Base-by-base conservation (phyloP, 2,888 invertebrate species). In the Pammene aurita region DNA sequence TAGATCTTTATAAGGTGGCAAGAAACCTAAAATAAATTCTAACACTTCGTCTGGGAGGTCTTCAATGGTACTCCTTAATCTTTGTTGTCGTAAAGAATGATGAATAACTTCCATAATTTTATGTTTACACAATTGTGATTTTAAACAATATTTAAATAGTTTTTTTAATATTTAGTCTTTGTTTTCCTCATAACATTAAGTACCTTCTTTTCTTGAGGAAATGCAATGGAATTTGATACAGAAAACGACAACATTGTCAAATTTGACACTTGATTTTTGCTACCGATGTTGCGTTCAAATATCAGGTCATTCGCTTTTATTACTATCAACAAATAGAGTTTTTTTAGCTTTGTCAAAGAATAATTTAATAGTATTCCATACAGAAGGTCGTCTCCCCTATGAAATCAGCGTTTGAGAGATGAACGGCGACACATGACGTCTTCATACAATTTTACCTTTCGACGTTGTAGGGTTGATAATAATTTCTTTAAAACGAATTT, bases 31-130 rank as follows among this genome's bases (percentile, higher is more conserved):
- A 83, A 99, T 97, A 84, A 97, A 97, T 90, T 98, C 98, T 76
- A 99, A 89, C 68, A 99, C 95, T 93, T 98, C 98, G 86, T 98
- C 97, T 52, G 99, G 98, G 73, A 99, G 91, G 85, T 96, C 95
- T 82, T 96, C 95, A 50, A 92, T 83, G 16, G 85, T 83, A 76
- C 84, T 86, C 75, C 80, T 82, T 72, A 89, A 77, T 66, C 83
- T 83, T 78, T 87, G 88, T 64, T 85, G 81, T 71, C 75, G 77
- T 72, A 88, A 75, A 67, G 86, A 79, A 76, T 84, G 80, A 72
- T 86, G 85, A 74, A 85, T 82, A 70, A 84, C 76, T 75, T 92
- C 92, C 92, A 92, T 92, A 58, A 58, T 76, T 56, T 48, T 14
- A 14, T 13, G 5, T 64, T 6, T 44, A 42, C 14, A 35, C n/a